Base-by-base conservation (phyloP, 2,797 vertebrate species). In the Parambassis ranga region DNA sequence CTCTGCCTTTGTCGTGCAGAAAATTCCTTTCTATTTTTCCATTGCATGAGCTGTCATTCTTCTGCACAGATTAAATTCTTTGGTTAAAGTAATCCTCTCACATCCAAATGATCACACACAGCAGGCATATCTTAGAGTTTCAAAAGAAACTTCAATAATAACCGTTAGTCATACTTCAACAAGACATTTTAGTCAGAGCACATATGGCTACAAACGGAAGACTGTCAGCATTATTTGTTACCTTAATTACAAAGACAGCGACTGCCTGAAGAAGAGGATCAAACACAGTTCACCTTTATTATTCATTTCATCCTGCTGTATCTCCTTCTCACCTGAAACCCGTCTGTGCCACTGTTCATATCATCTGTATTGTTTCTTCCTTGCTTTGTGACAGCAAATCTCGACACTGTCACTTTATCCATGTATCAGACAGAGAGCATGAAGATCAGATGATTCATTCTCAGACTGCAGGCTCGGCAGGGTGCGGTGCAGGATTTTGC, bases 161-260 rank as follows among this genome's bases (percentile, higher is more conserved):
- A n/a, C 20, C 44, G 41, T 71, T 42, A 30, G 37, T 65, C 33
- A 51, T 63, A 33, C 52, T 67, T 68, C 46, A 20, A 19, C 3
- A 6, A 62, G 47, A 49, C 26, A 15, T 51, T 71, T 59, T 44
- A 62, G 43, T 72, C 49, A 51, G 35, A 33, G 59, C 27, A 32
- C 30, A 57, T 38, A 36, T 47, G 43, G 57, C 65, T 67, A 27
- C 65, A 68, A 62, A 58, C 63, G 43, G 66, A 50, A 60, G 24
- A 37, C 27, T 72, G 49, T 77, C 74, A 71, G 48, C 55, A 44
- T 71, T 71, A 61, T 82, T 85, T 84, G 69, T 83, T 75, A 74
- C 56, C 65, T 81, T 72, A 72, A 69, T 77, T 78, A 77, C 72
- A 71, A 73, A 63, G 79, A 56, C 85, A 87, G 82, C 69, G 37